Base-by-base conservation (phyloP, 2,797 vertebrate genomes). In the Urocyon cinereoargenteus region DNA sequence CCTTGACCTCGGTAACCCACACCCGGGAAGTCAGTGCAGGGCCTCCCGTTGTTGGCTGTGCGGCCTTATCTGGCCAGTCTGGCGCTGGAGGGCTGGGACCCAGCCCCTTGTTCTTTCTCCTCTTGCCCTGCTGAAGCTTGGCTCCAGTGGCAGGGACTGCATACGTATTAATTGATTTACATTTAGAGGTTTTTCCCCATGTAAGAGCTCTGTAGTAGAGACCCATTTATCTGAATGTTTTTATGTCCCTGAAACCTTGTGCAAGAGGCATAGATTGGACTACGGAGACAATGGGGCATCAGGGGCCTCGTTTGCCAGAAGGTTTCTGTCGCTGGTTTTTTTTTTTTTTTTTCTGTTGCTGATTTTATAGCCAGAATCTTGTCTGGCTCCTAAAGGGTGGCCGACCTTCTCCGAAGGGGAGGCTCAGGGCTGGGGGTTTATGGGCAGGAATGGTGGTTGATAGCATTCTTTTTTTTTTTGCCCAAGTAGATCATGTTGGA, bases 221-320 rank as follows among this genome's bases (percentile, higher is more conserved):
- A 95, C 86, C 86, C 72, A 82, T 91, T 97, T 96, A 85, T 96
- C 93, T 97, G 94, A 90, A 94, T 94, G 83, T 82, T 95, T 97
- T 96, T 92, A 72, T 12, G 2, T 90, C 77, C 51, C 53, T 62
- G 78, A 90, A 94, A 83, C 83, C 93, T 83, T 66, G 79, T 0
- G 3, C 36, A 36, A 95, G 82, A 96, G 94, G 62, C 77, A 34
- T 92, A 84, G 83, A 90, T 96, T 91, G 86, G 78, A 53, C 83
- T 59, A 13, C 40, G 86, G 86, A 86, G 90, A 95, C 91, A 66
- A 26, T 70, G 61, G 93, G 89, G 13, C 90, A 45, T 77, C 19
- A 34, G 94, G 84, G 91, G 85, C 96, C 68, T 55, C 0, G 0
- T 72, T 82, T 0, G 24, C 73, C 61, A 15, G 90, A 62, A 87